Percentiles rank a stretch among this genome's conserved stretches.
phyloP scores from a whole-genome alignment of 2,888 invertebrate species.

The Clanis bilineata region DNA sequence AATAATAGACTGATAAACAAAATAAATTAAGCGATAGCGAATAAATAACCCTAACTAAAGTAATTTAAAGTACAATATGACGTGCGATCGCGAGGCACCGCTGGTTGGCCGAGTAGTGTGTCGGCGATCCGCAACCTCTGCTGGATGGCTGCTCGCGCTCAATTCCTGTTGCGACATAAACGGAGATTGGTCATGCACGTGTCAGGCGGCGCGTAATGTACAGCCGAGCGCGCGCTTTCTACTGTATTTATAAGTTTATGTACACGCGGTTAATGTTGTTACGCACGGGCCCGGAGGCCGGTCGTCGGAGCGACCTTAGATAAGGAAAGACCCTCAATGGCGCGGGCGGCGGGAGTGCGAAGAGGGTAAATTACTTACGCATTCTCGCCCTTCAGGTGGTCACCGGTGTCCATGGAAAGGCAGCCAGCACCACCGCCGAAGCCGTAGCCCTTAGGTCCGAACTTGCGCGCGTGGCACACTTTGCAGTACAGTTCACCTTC shows the following conservation, averaged over 20 bases:
- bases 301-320: constrained; percentile 73
- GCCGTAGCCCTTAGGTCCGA: constrained; percentile 98
- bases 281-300: constrained; percentile 78
- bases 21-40: constrained; percentile 81
- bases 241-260: constrained; percentile 71
- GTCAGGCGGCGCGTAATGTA: constrained; percentile 79
- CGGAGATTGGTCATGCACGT: constrained; percentile 82
- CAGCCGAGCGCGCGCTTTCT: constrained; percentile 79
- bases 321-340: constrained; percentile 83
- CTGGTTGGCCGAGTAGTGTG: constrained; percentile 75
- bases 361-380: constrained; percentile 85
- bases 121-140: constrained; percentile 74
- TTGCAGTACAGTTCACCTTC: constrained; percentile 98
- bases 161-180: constrained; percentile 83
- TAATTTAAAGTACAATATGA: constrained; percentile 77
- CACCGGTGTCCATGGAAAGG: constrained; percentile 97
- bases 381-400: constrained; percentile 88
- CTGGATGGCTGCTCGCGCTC: constrained; percentile 73
- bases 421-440: constrained; percentile 99
- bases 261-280: constrained; percentile 82
- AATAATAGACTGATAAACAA: constrained; percentile 78
- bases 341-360: constrained; percentile 77
- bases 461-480: constrained; percentile 98
- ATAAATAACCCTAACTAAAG: constrained; percentile 80
- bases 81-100: constrained; percentile 73